These are phyloP conservation scores for Petrocephalus sullivani DNA, from an alignment of 2,797 vertebrate species.

Conservation along the genomic window DNA sequence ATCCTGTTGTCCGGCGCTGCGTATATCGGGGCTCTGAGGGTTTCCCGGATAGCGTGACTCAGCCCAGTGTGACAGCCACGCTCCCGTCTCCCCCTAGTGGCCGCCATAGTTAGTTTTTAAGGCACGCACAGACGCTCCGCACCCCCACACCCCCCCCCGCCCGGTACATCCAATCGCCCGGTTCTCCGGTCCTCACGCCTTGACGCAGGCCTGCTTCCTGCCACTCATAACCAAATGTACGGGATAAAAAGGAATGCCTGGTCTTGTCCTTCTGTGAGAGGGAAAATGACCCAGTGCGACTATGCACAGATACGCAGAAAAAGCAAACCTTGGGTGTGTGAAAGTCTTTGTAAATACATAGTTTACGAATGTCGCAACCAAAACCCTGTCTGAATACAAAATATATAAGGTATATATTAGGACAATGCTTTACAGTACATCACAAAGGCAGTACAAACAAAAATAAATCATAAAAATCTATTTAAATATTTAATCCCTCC, in stretches of 20 bases:
- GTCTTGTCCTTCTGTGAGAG: not conserved
- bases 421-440: not conserved
- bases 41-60: not conserved
- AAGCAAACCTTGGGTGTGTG: not conserved
- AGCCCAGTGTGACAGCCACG: not conserved
- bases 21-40: not conserved
- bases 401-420: not conserved
- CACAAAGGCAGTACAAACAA: not conserved
- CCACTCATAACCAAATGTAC: not conserved
- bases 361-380: not conserved
- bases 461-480: not conserved
- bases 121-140: not conserved
- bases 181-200: not conserved
- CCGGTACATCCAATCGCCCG: not conserved
- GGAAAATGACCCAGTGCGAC: not conserved
- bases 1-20: not conserved
- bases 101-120: not conserved
- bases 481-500: not conserved
- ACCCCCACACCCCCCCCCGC: not conserved
- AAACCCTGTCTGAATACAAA: not conserved
- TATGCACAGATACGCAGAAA: not conserved
- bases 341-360: not conserved
- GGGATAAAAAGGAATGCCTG: not conserved
- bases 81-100: not conserved
- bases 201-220: not conserved